Base-by-base conservation (phyloP, 2,888 invertebrate genomes). In the Drosophila lacicola region DNA sequence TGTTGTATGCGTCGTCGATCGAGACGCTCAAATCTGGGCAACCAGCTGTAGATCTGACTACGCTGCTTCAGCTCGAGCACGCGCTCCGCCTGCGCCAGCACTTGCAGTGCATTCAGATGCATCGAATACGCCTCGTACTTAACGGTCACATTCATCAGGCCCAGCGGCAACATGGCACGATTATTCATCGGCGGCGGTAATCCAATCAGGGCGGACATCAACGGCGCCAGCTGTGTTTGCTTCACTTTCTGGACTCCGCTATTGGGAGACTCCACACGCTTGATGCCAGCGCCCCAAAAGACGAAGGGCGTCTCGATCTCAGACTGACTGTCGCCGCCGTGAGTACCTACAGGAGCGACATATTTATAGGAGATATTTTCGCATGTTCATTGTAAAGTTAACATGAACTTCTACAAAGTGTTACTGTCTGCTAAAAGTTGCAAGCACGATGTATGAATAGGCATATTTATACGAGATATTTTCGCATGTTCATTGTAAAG, bases 261-360 rank as follows among this genome's bases (percentile, higher is more conserved):
- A 10, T n/a, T 4, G 14, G 46, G 21, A 34, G 50, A 5, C 10
- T 50, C 76, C 69, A 60, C 46, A 71, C 68, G 34, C 3, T 90
- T 92, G 2, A 97, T 93, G 21, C 99, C 99, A 47, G 98, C 95
- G 9, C 99, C 99, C 99, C 99, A 99, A 9, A 95, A 95, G 13
- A 99, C 95, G 79, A 98, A 94, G 0, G 99, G 99, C 6, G 98
- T 97, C 91, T 97, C 94, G 1, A 98, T 98, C 93, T 99, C 99
- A 89, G 96, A 95, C 2, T 94, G 92, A 64, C 96, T 95, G 2
- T 98, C 98, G 76, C 97, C 96, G 6, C 99, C 99, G 93, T 99
- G 98, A 0, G 98, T 98, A 49, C 96, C 96, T 96, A 77, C 3
- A 66, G 21, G 14, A 10, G 2, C 17, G 34, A 25, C n/a, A 50